Evolutionary conservation across 2,113 vertebrate genomes (phyloP).

Genomic region (Xiphias gladius): DNA sequence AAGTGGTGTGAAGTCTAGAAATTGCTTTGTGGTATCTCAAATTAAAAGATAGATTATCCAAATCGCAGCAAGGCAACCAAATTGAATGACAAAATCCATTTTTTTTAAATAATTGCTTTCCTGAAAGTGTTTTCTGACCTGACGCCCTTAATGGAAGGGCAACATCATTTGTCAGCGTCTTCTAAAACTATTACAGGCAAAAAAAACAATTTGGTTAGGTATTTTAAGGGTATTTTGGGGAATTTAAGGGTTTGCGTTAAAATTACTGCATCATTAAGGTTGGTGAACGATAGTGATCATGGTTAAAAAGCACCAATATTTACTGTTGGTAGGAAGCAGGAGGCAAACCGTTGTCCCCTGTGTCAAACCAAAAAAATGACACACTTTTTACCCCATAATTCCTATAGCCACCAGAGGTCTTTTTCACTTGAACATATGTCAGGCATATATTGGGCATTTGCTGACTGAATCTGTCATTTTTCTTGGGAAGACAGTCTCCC

Average conservation of each 20-base stretch:
- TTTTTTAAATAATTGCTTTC: too few species aligned
- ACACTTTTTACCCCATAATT: background rate
- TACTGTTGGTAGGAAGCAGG: too few species aligned
- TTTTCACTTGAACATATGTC: background rate
- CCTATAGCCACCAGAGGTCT: background rate
- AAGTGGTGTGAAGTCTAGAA: background rate
- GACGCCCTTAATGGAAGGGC: background rate
- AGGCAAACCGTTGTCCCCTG: background rate
- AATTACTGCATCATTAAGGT: background rate
- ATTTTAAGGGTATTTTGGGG: too few species aligned
- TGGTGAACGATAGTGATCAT: background rate
- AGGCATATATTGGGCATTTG: background rate
- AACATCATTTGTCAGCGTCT: background rate
- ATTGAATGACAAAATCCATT: background rate
- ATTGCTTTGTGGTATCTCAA: background rate
- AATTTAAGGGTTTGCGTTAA: too few species aligned
- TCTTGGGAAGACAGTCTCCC: background rate
- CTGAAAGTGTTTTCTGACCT: background rate
- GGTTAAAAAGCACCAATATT: background rate
- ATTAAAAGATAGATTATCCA: background rate
- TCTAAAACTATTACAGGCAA: background rate
- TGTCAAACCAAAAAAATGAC: background rate
- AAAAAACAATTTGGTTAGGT: too few species aligned
- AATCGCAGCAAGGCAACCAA: background rate
- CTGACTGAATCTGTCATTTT: background rate